These are phyloP conservation scores for Syncerus caffer DNA, from an alignment of 2,797 vertebrate species.

Conservation along the genomic window DNA sequence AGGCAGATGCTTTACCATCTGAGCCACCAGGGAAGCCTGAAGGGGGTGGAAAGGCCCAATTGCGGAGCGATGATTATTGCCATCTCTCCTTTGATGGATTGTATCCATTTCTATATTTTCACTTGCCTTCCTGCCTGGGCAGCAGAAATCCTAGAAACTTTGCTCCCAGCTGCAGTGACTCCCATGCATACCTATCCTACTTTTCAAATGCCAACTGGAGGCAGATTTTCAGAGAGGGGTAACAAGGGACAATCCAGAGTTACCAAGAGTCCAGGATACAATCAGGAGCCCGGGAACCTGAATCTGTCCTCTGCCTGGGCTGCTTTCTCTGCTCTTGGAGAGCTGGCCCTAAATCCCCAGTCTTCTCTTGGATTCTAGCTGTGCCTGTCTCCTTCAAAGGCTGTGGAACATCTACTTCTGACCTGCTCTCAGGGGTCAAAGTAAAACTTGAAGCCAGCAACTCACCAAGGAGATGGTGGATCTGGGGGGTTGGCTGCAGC, in stretches of 20 bases:
- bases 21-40: neutral
- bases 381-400: neutral
- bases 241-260: neutral
- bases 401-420: neutral
- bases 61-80: neutral
- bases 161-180: neutral
- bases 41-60: neutral
- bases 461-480: conserved; percentile 62
- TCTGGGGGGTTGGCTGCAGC: neutral
- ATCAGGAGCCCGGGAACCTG: neutral
- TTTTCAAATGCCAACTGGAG: neutral
- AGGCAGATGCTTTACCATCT: neutral
- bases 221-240: neutral
- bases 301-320: neutral
- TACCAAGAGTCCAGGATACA: neutral
- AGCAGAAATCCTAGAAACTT: neutral
- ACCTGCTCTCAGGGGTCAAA: conserved; percentile 14
- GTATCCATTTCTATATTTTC: neutral
- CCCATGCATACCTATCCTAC: rapidly evolving
- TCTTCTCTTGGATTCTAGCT: neutral
- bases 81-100: neutral
- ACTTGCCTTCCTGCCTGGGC: neutral
- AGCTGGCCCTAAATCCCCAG: neutral
- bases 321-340: neutral
- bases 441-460: neutral